Base-by-base conservation (phyloP, 1,140 invertebrate species). In the Harlomillsia oculata region DNA sequence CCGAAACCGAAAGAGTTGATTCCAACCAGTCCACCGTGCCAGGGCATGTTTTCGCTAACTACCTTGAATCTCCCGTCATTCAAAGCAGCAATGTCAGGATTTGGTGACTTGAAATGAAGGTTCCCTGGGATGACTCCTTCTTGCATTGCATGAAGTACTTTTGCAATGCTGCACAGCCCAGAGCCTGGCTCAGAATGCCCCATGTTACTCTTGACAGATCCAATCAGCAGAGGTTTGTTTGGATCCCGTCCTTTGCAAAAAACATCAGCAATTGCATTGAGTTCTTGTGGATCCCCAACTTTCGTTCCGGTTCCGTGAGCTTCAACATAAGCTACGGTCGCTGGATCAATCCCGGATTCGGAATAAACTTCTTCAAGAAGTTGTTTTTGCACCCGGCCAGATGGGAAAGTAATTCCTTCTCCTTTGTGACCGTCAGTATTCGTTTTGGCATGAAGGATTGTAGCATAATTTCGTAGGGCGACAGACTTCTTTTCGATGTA, bases 1-100 rank as follows among this genome's bases (percentile, higher is more conserved):
- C 95, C 95, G 74, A 97, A 97, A 18, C 95, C 95, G 72, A 98
- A 98, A 2, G 90, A 96, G 72, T 97, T 98, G 1, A 98, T 68
- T 5, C 81, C 93, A 30, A 89, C 81, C 21, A 89, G 74, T 13
- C 89, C 88, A 16, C 90, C 89, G 30, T 85, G 82, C 82, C 87
- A 93, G 14, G 80, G 78, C 40, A 78, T 82, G 54, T 83, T 80
- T 68, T 83, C 79, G 60, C 83, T 78, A 3, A 97, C 86, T 26
- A 96, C 90, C 76, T 89, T 82, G 3, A 97, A 76, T 26, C 83
- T 74, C 1, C 94, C 94, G 69, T 96, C 88, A 26, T 70, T 70
- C 9, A 99, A 73, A 2, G 85, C 89, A 5, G 88, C 84, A 56
- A 98, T 93, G 62, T 96, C 84, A 0, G 79, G 73, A 72, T 97